phyloP scores from a whole-genome alignment of 2,888 invertebrate species.

The Chalcosyrphus nemorum region DNA sequence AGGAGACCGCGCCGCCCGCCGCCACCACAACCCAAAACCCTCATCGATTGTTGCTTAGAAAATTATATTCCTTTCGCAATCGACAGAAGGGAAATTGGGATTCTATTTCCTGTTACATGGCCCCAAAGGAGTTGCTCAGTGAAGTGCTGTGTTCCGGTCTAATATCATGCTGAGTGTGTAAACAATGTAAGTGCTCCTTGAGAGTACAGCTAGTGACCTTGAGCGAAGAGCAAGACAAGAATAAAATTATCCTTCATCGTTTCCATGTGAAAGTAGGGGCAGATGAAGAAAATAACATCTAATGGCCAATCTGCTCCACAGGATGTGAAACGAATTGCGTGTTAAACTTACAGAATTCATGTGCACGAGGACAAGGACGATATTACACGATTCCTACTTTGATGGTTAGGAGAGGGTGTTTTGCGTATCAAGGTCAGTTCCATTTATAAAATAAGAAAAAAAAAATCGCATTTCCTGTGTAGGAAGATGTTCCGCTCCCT shows the following conservation, averaged over 20 bases:
- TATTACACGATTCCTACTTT: slow-evolving; percentile 11
- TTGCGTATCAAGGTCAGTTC: slow-evolving; percentile 50
- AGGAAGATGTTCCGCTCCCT: slow-evolving; percentile 35
- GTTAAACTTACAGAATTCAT: slow-evolving; percentile 47
- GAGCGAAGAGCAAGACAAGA: slow-evolving; percentile 24
- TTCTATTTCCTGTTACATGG: slow-evolving; percentile 53
- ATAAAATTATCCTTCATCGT: slow-evolving; percentile 43
- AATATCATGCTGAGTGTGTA: slow-evolving; percentile 55
- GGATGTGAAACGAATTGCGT: slow-evolving; percentile 67
- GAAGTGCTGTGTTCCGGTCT: slow-evolving; percentile 67
- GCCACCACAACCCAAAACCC: no score
- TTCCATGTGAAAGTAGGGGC: neutral
- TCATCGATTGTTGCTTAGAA: neutral
- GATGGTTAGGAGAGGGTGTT: neutral
- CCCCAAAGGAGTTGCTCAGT: slow-evolving; percentile 49
- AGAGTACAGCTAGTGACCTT: no score
- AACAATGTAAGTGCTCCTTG: slow-evolving; percentile 16
- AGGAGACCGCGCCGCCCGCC: no score
- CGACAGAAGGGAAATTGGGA: slow-evolving; percentile 65
- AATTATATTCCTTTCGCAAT: slow-evolving; percentile 37
- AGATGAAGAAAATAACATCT: slow-evolving; percentile 11
- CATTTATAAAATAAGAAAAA: slow-evolving; percentile 9
- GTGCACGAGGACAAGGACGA: slow-evolving; percentile 23
- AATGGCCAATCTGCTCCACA: slow-evolving; percentile 63
- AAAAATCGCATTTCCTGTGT: slow-evolving; percentile 37